Percentiles rank a stretch among this genome's conserved stretches.
These are phyloP conservation scores for Macrostomum cliftonense DNA, from an alignment of 2,888 invertebrate genomes.

Conservation along the genomic window DNA sequence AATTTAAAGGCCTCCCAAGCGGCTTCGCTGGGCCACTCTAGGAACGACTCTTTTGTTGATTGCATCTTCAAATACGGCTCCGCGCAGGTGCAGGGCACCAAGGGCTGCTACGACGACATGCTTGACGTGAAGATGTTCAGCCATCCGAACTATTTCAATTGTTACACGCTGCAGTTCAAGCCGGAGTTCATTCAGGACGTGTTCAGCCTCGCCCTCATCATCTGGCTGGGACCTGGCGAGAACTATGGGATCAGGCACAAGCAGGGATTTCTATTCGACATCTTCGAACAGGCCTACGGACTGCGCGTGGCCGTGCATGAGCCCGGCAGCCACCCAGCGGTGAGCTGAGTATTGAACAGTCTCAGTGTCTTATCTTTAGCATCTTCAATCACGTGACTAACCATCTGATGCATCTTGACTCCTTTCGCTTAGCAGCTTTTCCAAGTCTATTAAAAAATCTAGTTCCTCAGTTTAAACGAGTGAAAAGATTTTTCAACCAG, in stretches of 20 bases:
- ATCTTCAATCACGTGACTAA: too few species aligned
- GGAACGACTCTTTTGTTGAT: slow-evolving; percentile 1
- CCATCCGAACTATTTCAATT: slow-evolving; percentile 11
- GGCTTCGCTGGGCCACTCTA: slow-evolving; percentile 1
- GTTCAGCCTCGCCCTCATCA: slow-evolving; percentile 4
- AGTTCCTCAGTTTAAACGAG: too few species aligned
- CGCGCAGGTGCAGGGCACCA: background rate
- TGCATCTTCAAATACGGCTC: background rate
- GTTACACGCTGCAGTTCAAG: slow-evolving; percentile 8
- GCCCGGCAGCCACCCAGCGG: slow-evolving; percentile 4
- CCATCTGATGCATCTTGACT: too few species aligned
- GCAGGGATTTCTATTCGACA: slow-evolving; percentile 10
- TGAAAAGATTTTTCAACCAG: too few species aligned
- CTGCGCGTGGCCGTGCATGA: slow-evolving; percentile 11
- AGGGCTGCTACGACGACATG: slow-evolving; percentile 9
- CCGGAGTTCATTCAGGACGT: slow-evolving; percentile 2
- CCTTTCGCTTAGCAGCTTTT: too few species aligned
- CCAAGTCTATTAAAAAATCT: too few species aligned
- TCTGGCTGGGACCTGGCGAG: slow-evolving; percentile 10
- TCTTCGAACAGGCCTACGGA: slow-evolving; percentile 11
- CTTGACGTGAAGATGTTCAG: slow-evolving; percentile 3
- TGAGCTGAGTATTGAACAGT: background rate
- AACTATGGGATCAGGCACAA: slow-evolving; percentile 1
- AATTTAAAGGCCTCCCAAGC: background rate
- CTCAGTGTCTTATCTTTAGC: too few species aligned